A percentile compares a stretch with the other conserved stretches of the same genome.
phyloP scores from a whole-genome alignment of 2,797 vertebrate species.

The Perodicticus potto region DNA sequence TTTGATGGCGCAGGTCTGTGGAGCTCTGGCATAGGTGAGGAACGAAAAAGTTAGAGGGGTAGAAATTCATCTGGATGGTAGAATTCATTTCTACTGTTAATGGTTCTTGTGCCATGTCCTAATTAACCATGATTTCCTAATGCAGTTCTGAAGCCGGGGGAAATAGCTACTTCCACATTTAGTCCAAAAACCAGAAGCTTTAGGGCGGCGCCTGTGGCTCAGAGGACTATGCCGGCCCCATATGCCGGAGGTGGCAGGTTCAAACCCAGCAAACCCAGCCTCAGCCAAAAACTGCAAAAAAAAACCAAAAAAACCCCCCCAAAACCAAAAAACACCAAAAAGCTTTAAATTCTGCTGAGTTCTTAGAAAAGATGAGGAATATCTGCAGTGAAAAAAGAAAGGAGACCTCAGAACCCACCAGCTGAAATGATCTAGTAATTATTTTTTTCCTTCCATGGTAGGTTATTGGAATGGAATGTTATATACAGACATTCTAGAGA shows the following conservation, averaged over 20 bases:
- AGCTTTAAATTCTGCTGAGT: constrained; percentile 39
- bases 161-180: constrained; percentile 49
- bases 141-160: not conserved
- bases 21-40: not conserved
- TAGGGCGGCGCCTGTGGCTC: not conserved
- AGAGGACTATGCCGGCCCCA: too few species aligned
- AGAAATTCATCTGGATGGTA: not conserved
- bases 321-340: too few species aligned
- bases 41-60: not conserved
- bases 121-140: constrained; percentile 47
- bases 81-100: not conserved
- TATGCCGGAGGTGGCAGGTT: too few species aligned
- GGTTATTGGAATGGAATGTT: not conserved
- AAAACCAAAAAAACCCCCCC: too few species aligned
- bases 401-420: not conserved
- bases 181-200: constrained; percentile 49
- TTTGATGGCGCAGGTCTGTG: not conserved
- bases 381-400: not conserved
- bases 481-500: constrained; percentile 1
- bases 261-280: too few species aligned
- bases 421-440: not conserved
- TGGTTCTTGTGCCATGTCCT: not conserved
- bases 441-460: constrained; percentile 29
- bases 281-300: too few species aligned
- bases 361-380: not conserved